phyloP scores from a whole-genome alignment of 1,140 invertebrate species.

The Lepidurus arcticus region DNA sequence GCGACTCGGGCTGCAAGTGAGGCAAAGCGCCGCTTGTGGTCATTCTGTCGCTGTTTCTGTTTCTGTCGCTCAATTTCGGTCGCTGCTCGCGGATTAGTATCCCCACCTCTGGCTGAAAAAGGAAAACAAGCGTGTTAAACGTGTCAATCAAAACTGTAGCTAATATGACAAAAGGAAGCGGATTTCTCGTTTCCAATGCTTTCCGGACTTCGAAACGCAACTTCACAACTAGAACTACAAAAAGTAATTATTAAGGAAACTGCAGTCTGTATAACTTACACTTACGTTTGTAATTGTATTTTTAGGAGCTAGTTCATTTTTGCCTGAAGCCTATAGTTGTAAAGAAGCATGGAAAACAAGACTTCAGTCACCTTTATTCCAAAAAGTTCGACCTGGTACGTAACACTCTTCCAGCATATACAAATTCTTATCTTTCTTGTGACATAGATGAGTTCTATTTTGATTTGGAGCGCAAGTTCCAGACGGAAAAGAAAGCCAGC shows the following conservation, averaged over 20 bases:
- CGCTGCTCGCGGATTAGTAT: too few species aligned
- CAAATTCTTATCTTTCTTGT: neutral
- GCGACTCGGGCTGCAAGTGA: too few species aligned
- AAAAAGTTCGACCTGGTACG: constrained; percentile 53
- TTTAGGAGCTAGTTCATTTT: constrained; percentile 44
- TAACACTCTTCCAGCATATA: neutral
- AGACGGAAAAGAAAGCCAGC: constrained; percentile 51
- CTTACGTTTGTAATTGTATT: neutral
- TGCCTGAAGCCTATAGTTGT: constrained; percentile 62
- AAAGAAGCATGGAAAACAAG: constrained; percentile 58
- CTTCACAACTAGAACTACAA: neutral
- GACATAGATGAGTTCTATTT: constrained; percentile 53
- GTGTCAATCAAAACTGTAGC: too few species aligned
- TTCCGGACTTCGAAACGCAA: neutral
- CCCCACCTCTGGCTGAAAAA: too few species aligned
- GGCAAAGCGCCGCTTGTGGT: too few species aligned
- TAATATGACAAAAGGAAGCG: neutral
- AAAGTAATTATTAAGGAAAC: neutral
- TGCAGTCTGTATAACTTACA: neutral
- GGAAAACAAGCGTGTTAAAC: too few species aligned
- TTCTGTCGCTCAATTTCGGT: too few species aligned
- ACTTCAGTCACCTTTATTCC: constrained; percentile 53
- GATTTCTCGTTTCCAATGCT: neutral
- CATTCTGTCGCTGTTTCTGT: too few species aligned
- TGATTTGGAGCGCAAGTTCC: constrained; percentile 56